Evolutionary conservation across 1,140 invertebrate species (phyloP).

Genomic region (Carposina sasakii): DNA sequence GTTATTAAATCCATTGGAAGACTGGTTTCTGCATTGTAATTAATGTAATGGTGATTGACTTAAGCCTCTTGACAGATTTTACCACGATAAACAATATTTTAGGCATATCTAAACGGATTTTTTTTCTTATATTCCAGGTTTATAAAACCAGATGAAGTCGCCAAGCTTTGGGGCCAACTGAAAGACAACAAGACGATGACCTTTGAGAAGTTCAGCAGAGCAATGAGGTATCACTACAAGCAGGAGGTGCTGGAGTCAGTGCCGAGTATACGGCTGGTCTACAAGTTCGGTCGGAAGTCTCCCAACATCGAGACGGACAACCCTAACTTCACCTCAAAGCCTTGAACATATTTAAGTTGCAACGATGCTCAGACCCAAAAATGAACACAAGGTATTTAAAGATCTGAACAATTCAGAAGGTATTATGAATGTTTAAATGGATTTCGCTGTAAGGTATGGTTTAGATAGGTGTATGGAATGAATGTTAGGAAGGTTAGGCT

Average conservation of each 20-base stretch:
- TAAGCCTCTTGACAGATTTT: no score
- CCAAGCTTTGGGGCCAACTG: conserved; percentile 88
- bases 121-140: conserved; percentile 75
- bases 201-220: conserved; percentile 93
- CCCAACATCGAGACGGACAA: conserved; percentile 82
- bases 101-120: no score
- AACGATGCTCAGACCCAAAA: conserved; percentile 29
- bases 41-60: no score
- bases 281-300: conserved; percentile 88
- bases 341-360: no score
- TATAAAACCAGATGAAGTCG: conserved; percentile 91
- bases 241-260: conserved; percentile 87
- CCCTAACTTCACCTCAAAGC: conserved; percentile 76
- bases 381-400: no score
- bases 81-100: no score
- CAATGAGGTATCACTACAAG: conserved; percentile 95
- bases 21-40: no score
- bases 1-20: no score
- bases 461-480: conserved; percentile 39
- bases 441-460: conserved; percentile 21
- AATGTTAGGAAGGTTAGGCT: no score
- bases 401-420: no score
- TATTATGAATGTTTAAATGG: no score
- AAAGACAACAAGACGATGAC: conserved; percentile 94
- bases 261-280: conserved; percentile 85